A percentile compares a stretch with the other conserved stretches of the same genome.
phyloP scores from a whole-genome alignment of 1,140 invertebrate species.

The Scylla paramamosain region DNA sequence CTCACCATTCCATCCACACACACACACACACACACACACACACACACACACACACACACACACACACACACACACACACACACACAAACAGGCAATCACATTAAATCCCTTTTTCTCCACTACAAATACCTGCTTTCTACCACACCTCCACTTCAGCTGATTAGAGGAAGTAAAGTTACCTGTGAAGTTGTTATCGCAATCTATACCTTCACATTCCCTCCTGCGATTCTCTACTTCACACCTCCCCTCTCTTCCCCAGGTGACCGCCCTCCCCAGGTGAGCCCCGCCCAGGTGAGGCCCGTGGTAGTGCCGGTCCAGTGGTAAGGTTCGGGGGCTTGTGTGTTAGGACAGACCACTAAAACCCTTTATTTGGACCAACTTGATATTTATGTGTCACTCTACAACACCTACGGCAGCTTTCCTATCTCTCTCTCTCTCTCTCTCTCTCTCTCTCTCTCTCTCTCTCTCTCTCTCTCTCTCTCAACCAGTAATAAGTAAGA shows the following conservation, averaged over 20 bases:
- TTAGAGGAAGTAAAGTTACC: constrained; percentile 2
- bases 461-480: constrained; percentile 12
- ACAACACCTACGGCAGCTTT: not conserved
- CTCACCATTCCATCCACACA: no score
- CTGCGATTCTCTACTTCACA: not conserved
- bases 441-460: constrained; percentile 20
- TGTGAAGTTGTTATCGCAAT: not conserved
- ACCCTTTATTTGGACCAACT: not conserved
- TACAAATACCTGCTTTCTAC: no score
- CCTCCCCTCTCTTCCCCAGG: not conserved
- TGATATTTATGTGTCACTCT: constrained; percentile 2
- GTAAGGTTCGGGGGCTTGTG: not conserved
- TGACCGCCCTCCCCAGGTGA: not conserved
- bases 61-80: no score
- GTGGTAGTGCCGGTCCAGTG: not conserved
- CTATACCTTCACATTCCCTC: not conserved
- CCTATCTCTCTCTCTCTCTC: not conserved
- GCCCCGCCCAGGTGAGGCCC: not conserved
- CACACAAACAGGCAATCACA: no score
- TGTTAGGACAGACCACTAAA: not conserved
- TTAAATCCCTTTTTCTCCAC: no score
- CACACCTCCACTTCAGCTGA: not conserved
- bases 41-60: no score
- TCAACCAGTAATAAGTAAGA: not conserved
- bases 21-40: no score